Conservation (phyloP, 2,113 vertebrate genomes). For the Syrrhaptes paradoxus region DNA sequence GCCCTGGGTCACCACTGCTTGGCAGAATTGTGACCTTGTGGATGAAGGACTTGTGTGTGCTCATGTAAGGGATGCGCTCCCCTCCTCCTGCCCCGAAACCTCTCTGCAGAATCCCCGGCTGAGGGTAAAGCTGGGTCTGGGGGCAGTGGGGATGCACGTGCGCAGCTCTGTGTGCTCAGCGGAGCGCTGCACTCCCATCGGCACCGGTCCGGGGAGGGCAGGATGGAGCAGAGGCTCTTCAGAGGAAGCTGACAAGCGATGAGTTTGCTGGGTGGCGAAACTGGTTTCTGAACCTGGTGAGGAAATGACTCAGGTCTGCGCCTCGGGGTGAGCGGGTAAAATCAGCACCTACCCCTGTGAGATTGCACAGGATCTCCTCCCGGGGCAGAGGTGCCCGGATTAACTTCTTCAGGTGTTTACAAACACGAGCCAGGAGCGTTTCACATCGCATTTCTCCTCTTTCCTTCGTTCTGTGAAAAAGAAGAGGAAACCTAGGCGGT, state of each 20-base stretch:
- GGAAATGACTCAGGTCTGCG: not conserved
- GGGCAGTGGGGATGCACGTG: accelerated
- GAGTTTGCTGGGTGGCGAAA: not conserved
- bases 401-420: not conserved
- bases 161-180: not conserved
- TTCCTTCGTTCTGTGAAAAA: not conserved
- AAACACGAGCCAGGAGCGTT: not conserved
- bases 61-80: not conserved
- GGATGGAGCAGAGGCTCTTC: not conserved
- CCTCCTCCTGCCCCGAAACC: not conserved
- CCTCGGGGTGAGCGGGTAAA: not conserved
- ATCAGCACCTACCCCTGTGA: not conserved
- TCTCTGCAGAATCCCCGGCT: not conserved
- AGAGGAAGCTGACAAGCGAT: not conserved
- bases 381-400: accelerated
- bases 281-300: not conserved
- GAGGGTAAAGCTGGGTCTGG: accelerated
- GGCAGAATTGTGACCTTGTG: not conserved
- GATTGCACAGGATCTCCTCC: not conserved
- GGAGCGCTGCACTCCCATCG: not conserved
- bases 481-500: not conserved
- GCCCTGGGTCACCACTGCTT: not conserved
- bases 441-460: not conserved
- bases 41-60: not conserved
- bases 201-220: not conserved